Base-by-base conservation (phyloP, 2,888 invertebrate genomes). In the Mellilla xanthometata region DNA sequence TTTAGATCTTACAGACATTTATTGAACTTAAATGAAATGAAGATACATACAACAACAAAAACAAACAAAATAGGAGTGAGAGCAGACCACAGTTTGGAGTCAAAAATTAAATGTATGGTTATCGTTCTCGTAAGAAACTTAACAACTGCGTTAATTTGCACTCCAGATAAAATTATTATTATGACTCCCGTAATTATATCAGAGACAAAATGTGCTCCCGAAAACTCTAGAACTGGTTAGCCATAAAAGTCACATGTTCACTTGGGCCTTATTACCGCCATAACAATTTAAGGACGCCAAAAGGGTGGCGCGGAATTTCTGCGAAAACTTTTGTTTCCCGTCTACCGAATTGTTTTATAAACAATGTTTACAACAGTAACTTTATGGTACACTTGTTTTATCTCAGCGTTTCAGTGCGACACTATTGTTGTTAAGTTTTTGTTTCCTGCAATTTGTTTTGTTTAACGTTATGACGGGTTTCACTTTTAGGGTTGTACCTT, bases 201-300 rank as follows among this genome's bases (percentile, higher is more conserved):
- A 67, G 75, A 76, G 78, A 81, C 81, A 81, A 81, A 84, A 80
- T 75, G 74, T 68, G 65, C 70, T 72, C 67, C 77, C 72, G 75
- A 71, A 85, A 84, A 80, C 74, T 81, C 76, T 62, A 72, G 72
- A 81, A 82, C 82, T 78, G 76, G 70, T 67, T 74, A 64, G 73
- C 74, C 71, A 83, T 87, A 88, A 88, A 87, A 84, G 80, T 87
- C 85, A 86, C 85, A 85, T 86, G 86, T 76, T 81, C 72, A 66
- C 76, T 70, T 68, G 67, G 67, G 71, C 74, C 83, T 87, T 88
- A 87, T 86, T 85, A 82, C 81, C 66, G 80, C 80, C 68, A 84
- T 89, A 85, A 87, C 86, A 83, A 85, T 88, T 87, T 87, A 82
- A 86, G 84, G 84, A 83, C 83, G 85, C 85, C 82, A 68, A 86